Evolutionary conservation across 2,888 invertebrate species (phyloP), one percentile per base, ranked within the genome.

Genomic region (Seira ritae): DNA sequence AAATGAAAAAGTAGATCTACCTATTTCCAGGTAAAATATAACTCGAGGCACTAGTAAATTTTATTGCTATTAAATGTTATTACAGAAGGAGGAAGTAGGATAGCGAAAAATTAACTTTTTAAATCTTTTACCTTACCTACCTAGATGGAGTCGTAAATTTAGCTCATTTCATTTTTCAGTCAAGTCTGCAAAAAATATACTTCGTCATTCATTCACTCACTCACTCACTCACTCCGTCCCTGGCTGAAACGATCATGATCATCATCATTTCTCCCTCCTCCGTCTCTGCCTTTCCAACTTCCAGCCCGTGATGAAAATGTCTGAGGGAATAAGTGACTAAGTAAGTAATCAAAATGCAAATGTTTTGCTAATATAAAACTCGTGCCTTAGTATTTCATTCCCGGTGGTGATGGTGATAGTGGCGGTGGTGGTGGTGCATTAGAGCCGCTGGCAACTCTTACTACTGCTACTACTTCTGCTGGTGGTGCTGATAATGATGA

Each of bases 321-420:
- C 50, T 50, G 17, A 50, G 50, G 3, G 50, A 15, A 50, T 1
- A n/a, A 50, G 50, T 15, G 15, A n/a, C 50, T 50, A 50, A 50
- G 50, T 19, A 82, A 82, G 67, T 67, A 82, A 76, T 82, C 76
- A 76, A 76, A 82, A 82, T 82, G 81, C 81, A 82, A 82, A 82
- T 82, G 74, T 77, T 77, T 62, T 77, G 62, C 55, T 65, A 62
- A 67, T 23, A 67, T 67, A 67, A 23, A 67, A 23, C 23, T 22
- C 23, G 20, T 67, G 50, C 50, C 50, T 50, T 50, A n/a, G n/a
- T n/a, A 50, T 50, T 50, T 50, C 50, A 50, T 50, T 15, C 50
- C 50, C 50, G 50, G 50, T 50, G 50, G 15, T 15, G 31, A 8
- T 31, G 8, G 8, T 31, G 31, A 8, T n/a, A n/a, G n/a, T n/a